Percentiles rank a stretch among this genome's conserved stretches.
phyloP scores from a whole-genome alignment of 2,113 vertebrate genomes.

The Uria aalge region DNA sequence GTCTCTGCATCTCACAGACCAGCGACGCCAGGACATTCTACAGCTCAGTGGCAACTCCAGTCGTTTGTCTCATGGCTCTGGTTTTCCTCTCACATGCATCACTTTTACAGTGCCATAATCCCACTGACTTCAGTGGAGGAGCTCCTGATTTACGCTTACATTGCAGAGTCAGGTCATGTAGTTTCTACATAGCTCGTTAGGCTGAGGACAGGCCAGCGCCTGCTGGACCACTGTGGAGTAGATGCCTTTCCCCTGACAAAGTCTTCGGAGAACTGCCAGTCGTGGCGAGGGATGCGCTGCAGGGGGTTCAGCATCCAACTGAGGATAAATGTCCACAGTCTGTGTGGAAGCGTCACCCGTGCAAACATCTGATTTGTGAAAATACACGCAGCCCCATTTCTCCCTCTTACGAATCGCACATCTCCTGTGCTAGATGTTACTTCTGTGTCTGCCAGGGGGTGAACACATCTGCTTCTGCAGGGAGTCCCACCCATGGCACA shows the following conservation, averaged over 20 bases:
- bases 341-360: not conserved
- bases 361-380: not conserved
- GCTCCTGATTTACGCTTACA: not conserved
- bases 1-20: not conserved
- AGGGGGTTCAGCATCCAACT: not conserved
- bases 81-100: not conserved
- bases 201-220: not conserved
- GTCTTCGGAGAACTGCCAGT: not conserved
- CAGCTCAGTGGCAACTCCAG: not conserved
- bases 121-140: not conserved
- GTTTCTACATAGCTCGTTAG: not conserved
- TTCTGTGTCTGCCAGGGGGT: not conserved
- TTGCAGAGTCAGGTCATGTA: not conserved
- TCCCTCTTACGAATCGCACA: not conserved
- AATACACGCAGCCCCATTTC: not conserved
- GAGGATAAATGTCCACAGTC: not conserved
- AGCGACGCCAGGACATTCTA: not conserved
- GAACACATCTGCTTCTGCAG: not conserved
- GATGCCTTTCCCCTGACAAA: not conserved
- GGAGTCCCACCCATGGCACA: not conserved
- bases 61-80: not conserved
- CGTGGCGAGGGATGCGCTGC: accelerated
- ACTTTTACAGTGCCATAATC: not conserved
- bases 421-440: not conserved
- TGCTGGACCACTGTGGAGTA: not conserved